A percentile compares a stretch with the other conserved stretches of the same genome.
Conservation (phyloP, 2,797 vertebrate genomes). For the Sebastes hubbsi region DNA sequence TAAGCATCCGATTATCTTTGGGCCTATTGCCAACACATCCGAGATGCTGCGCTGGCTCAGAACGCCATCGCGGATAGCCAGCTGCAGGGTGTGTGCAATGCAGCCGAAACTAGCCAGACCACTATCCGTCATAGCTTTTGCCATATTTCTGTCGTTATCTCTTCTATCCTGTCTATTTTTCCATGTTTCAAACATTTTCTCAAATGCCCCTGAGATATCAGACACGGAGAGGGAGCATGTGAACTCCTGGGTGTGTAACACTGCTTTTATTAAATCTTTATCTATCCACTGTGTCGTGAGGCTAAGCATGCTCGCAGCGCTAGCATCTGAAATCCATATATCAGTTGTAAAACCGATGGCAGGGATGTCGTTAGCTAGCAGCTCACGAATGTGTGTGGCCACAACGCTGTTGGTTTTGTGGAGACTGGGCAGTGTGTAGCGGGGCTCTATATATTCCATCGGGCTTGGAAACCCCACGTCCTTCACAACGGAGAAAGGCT, state of each 20-base stretch:
- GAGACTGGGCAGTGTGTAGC: not conserved
- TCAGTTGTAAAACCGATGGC: constrained; percentile 1
- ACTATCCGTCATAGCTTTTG: not conserved
- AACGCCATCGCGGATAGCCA: not conserved
- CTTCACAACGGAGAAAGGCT: not conserved
- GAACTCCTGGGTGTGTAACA: not conserved
- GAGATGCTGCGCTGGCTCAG: not conserved
- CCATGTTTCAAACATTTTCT: not conserved
- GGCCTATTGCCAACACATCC: not conserved
- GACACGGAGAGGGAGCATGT: not conserved
- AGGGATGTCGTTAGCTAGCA: constrained; percentile 1
- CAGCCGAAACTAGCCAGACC: not conserved
- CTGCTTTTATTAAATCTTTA: not conserved
- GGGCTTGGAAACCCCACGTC: not conserved
- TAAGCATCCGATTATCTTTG: not conserved
- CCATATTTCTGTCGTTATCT: not conserved
- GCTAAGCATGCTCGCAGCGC: constrained; percentile 9
- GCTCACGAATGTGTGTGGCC: constrained; percentile 6
- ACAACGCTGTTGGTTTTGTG: not conserved
- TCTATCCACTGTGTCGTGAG: constrained; percentile 5
- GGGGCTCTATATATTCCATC: not conserved
- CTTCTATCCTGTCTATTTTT: not conserved
- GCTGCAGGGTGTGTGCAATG: not conserved
- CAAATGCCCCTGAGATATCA: not conserved
- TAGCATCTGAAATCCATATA: not conserved